A percentile compares a stretch with the other conserved stretches of the same genome.
Evolutionary conservation across 2,797 vertebrate genomes (phyloP).

Genomic region (Trematomus bernacchii): DNA sequence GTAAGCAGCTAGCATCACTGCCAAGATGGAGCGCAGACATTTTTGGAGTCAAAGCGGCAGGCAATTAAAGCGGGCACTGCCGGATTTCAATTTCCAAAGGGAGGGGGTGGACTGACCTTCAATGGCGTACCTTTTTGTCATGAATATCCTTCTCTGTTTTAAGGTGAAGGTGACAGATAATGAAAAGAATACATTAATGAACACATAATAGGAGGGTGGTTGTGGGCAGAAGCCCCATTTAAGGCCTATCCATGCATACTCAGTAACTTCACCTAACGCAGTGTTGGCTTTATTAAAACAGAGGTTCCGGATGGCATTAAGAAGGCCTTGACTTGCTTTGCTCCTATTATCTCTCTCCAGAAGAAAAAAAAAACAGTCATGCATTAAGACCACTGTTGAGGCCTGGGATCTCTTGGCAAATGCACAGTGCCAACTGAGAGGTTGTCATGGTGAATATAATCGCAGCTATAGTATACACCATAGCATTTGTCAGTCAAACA

Average conservation of each 20-base stretch:
- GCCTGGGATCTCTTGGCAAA: constrained; percentile 62
- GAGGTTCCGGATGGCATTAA: constrained; percentile 60
- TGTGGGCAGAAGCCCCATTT: constrained; percentile 51
- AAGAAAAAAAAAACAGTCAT: constrained; percentile 15
- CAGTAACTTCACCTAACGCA: constrained; percentile 36
- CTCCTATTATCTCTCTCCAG: constrained; percentile 45
- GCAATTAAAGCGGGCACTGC: constrained; percentile 63
- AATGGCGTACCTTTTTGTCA: constrained; percentile 66
- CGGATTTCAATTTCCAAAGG: constrained; percentile 61
- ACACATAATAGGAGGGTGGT: constrained; percentile 53
- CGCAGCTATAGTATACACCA: constrained; percentile 33
- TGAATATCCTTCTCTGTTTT: constrained; percentile 65
- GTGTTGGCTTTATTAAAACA: constrained; percentile 42
- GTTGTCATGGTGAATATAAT: constrained; percentile 72
- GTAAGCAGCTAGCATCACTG: constrained; percentile 62
- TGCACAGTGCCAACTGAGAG: constrained; percentile 48
- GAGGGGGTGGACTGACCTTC: constrained; percentile 54
- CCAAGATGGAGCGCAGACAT: constrained; percentile 63
- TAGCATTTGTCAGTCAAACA: constrained; percentile 32
- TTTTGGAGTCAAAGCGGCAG: constrained; percentile 66
- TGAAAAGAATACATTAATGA: constrained; percentile 75
- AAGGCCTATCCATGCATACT: constrained; percentile 50
- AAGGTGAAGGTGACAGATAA: constrained; percentile 75
- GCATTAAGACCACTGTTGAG: constrained; percentile 59
- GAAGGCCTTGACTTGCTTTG: constrained; percentile 52